Evolutionary conservation across 2,888 invertebrate species (phyloP).

Genomic region (Cylloceria caligata): DNA sequence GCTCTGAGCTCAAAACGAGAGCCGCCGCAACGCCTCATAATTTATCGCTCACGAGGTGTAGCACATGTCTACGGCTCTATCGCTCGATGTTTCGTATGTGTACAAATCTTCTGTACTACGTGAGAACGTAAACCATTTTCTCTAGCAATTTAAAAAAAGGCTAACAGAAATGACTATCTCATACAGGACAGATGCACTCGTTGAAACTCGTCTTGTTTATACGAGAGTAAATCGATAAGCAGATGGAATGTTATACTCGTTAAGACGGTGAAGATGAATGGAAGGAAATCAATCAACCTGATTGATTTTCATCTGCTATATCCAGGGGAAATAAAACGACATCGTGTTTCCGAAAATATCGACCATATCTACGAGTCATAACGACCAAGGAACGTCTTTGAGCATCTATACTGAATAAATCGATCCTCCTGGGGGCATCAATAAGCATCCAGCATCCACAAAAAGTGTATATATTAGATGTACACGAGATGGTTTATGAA

Average conservation of each 20-base stretch:
- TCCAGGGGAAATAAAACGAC: background rate
- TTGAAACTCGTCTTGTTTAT: background rate
- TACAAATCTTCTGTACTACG: slow-evolving; percentile 13
- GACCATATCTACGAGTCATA: no score
- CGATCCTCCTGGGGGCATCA: no score
- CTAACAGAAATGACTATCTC: background rate
- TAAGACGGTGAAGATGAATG: background rate
- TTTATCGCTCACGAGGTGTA: slow-evolving; percentile 30
- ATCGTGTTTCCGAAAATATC: background rate
- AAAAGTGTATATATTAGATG: no score
- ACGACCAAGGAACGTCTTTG: no score
- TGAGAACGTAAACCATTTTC: slow-evolving; percentile 1
- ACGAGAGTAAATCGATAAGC: background rate
- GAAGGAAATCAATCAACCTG: background rate
- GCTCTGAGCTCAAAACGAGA: slow-evolving; percentile 23
- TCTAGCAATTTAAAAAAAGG: background rate
- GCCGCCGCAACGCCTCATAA: slow-evolving; percentile 11
- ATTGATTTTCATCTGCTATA: background rate
- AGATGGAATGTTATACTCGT: background rate
- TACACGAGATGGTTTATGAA: no score
- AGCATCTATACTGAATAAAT: no score
- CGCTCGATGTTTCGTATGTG: background rate
- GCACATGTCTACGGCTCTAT: background rate
- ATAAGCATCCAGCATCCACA: no score
- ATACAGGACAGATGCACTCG: slow-evolving; percentile 14